Percentiles rank a stretch among this genome's conserved stretches.
Conservation (phyloP, 2,797 vertebrate species). For the Perodicticus potto region DNA sequence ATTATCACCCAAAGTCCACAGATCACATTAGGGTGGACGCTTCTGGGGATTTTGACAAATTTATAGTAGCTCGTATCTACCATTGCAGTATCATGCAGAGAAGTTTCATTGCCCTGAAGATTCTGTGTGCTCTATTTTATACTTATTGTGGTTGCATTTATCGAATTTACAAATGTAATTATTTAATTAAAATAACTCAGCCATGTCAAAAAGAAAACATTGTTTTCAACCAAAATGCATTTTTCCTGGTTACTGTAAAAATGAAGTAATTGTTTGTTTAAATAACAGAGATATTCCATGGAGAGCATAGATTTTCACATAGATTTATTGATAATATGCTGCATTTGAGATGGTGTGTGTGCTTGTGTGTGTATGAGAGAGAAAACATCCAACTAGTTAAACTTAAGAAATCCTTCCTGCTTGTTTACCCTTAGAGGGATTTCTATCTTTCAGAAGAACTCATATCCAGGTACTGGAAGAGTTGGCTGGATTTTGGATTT, state of each 20-base stretch:
- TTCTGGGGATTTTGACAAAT: not conserved
- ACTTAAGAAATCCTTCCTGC: not conserved
- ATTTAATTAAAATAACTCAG: conserved; percentile 27
- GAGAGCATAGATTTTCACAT: not conserved
- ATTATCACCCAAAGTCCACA: not conserved
- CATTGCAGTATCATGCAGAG: not conserved
- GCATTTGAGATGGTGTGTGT: not conserved
- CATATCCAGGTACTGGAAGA: not conserved
- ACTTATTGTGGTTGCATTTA: not conserved
- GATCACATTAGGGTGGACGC: not conserved
- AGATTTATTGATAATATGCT: not conserved
- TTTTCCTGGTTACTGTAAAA: not conserved
- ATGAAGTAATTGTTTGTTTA: not conserved
- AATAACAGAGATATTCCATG: conserved; percentile 2
- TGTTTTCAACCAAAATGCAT: not conserved
- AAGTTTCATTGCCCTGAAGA: not conserved
- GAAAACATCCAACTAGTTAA: not conserved
- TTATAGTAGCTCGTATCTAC: too few relatives aligned
- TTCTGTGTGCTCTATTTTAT: not conserved
- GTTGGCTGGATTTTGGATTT: not conserved
- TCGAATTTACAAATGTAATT: not conserved
- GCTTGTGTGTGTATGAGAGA: not conserved
- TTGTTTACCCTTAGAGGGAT: not conserved
- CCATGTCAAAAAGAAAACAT: not conserved
- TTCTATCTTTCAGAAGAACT: not conserved